phyloP scores from a whole-genome alignment of 2,888 invertebrate species.

The Drosophila anomelani region DNA sequence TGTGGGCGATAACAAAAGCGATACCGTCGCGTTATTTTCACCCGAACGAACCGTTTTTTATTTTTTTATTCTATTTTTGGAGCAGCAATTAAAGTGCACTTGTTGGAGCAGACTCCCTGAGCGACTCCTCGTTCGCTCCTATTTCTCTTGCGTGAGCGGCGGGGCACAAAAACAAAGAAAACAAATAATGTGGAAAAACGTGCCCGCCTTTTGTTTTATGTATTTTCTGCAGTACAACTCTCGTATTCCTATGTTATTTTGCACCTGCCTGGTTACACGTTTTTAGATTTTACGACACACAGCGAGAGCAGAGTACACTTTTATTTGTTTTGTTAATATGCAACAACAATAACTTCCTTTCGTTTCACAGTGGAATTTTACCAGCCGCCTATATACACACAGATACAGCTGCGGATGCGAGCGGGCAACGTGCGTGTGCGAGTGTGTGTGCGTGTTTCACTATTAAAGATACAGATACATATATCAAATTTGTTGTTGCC shows the following conservation, averaged over 20 bases:
- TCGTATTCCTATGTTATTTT: constrained; percentile 2
- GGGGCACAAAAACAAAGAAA: constrained; percentile 39
- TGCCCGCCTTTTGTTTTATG: constrained; percentile 42
- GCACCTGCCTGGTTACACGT: constrained; percentile 57
- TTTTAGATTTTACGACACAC: constrained; percentile 54
- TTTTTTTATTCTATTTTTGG: constrained; percentile 33
- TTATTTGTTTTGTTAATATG: constrained; percentile 70
- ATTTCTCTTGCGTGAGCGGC: constrained; percentile 7
- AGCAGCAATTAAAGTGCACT: constrained; percentile 40
- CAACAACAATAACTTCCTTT: constrained; percentile 69
- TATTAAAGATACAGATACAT: constrained; percentile 40
- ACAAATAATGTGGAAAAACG: constrained; percentile 68
- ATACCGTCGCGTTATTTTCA: constrained; percentile 38
- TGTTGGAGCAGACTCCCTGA: constrained; percentile 28
- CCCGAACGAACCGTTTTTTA: constrained; percentile 14
- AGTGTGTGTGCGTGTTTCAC: constrained; percentile 43
- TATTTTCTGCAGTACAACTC: constrained; percentile 33
- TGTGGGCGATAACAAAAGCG: constrained; percentile 31
- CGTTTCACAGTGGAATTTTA: constrained; percentile 76
- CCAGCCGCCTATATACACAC: constrained; percentile 60
- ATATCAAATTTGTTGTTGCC: constrained; percentile 60
- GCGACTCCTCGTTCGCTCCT: constrained; percentile 1
- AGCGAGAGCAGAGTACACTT: constrained; percentile 13
- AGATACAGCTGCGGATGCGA: constrained; percentile 37
- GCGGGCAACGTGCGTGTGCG: constrained; percentile 25